A percentile compares a stretch with the other conserved stretches of the same genome.
phyloP scores from a whole-genome alignment of 2,888 invertebrate species.

The Linyphia triangularis region DNA sequence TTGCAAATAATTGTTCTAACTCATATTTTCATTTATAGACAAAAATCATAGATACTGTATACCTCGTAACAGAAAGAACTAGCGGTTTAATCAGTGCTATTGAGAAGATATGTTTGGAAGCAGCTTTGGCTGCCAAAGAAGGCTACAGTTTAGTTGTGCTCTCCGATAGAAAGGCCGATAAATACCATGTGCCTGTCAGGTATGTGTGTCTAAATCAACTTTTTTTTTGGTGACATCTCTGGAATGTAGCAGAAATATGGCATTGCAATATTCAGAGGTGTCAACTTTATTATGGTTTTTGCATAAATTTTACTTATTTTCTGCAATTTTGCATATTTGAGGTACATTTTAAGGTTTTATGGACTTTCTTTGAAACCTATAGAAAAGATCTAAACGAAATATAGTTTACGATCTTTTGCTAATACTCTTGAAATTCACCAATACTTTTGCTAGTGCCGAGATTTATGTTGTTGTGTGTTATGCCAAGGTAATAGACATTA shows the following conservation, averaged over 20 bases:
- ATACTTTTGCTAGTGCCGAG: too few species aligned
- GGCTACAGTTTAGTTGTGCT: constrained; percentile 92
- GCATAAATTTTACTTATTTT: too few species aligned
- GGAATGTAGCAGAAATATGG: constrained; percentile 82
- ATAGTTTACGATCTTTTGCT: too few species aligned
- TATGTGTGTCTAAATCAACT: constrained; percentile 78
- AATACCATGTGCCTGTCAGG: constrained; percentile 81
- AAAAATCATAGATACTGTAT: constrained; percentile 93
- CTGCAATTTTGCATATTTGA: neutral
- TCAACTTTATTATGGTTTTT: neutral
- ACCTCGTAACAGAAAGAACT: constrained; percentile 86
- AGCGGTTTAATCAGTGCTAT: constrained; percentile 87
- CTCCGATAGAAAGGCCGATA: constrained; percentile 85
- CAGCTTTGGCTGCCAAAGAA: constrained; percentile 87
- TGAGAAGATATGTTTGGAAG: constrained; percentile 88
- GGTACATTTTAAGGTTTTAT: too few species aligned
- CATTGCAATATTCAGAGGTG: constrained; percentile 81
- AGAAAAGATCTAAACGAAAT: too few species aligned
- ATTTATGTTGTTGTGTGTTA: too few species aligned
- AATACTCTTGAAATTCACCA: too few species aligned
- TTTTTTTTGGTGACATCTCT: too few species aligned
- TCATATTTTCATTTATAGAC: too few species aligned
- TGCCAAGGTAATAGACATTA: too few species aligned
- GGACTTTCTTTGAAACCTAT: too few species aligned
- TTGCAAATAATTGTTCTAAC: neutral